Percentiles rank a stretch among this genome's conserved stretches.
These are phyloP conservation scores for Diadumene lineata DNA, from an alignment of 92 coral and sea anemone genomes.

Conservation along the genomic window DNA sequence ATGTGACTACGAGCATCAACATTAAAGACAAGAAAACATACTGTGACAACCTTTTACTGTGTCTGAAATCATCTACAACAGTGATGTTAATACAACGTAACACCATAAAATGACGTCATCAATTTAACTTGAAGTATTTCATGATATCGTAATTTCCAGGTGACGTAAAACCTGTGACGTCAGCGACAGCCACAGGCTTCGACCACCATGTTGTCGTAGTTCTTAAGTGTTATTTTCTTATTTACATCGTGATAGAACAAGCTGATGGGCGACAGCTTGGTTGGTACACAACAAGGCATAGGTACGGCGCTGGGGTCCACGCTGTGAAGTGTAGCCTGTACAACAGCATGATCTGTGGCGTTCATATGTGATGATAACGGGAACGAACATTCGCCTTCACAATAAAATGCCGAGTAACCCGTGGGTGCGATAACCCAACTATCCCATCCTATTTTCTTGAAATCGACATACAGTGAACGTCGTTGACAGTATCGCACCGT, in stretches of 20 bases:
- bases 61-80: too few species aligned
- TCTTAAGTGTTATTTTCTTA: constrained; percentile 79
- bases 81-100: too few species aligned
- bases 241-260: constrained; percentile 79
- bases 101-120: too few species aligned
- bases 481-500: constrained; percentile 84
- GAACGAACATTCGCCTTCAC: constrained; percentile 82
- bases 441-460: constrained; percentile 79
- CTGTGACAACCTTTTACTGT: too few species aligned
- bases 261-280: constrained; percentile 63
- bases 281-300: constrained; percentile 93
- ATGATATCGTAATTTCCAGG: too few species aligned
- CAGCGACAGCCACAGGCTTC: constrained; percentile 89
- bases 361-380: constrained; percentile 74
- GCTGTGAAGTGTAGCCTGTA: constrained; percentile 81
- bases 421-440: constrained; percentile 94
- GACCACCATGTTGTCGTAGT: constrained; percentile 89
- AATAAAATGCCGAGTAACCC: constrained; percentile 87
- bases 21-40: too few species aligned
- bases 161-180: too few species aligned
- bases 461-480: constrained; percentile 72
- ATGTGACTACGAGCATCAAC: too few species aligned
- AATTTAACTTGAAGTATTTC: too few species aligned
- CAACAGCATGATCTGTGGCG: constrained; percentile 89
- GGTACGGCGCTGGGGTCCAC: constrained; percentile 73